Conservation (phyloP, 2,888 invertebrate genomes). For the Colletes collaris region DNA sequence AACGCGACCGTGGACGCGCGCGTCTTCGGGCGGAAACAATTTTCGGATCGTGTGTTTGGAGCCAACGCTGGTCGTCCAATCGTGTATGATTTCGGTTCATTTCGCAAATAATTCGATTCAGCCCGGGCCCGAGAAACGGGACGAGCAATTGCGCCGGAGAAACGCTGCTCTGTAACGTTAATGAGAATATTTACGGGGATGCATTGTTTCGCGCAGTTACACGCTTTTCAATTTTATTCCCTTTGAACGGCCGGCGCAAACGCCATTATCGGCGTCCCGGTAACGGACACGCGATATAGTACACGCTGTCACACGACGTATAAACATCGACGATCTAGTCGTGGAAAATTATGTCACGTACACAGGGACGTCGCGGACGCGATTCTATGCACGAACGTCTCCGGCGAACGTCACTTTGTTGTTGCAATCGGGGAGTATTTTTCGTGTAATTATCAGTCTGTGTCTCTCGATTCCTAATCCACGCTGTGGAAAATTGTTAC, state of each 20-base stretch:
- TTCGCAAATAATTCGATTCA: conserved; percentile 33
- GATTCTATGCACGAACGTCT: conserved; percentile 8
- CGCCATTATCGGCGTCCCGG: conserved; percentile 54
- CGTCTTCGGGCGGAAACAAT: too few species aligned
- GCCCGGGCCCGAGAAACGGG: conserved; percentile 14
- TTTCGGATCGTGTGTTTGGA: too few species aligned
- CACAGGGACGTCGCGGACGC: conserved; percentile 17
- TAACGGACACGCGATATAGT: conserved; percentile 27
- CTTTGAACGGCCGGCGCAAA: conserved; percentile 48
- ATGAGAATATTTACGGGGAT: conserved; percentile 44
- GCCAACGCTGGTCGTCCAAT: not conserved
- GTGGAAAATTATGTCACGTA: conserved; percentile 56
- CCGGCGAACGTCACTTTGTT: not conserved
- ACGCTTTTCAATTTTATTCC: conserved; percentile 55
- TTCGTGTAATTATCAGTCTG: too few species aligned
- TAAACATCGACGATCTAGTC: conserved; percentile 57
- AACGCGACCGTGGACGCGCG: not conserved
- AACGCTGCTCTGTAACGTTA: conserved; percentile 36
- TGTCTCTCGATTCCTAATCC: not conserved
- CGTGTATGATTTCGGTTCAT: conserved; percentile 32
- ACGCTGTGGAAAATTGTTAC: too few species aligned
- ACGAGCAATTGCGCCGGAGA: conserved; percentile 8
- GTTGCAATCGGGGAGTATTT: not conserved
- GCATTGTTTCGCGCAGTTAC: conserved; percentile 33
- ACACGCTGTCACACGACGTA: conserved; percentile 35